Evolutionary conservation across 1,140 invertebrate species (phyloP).

Genomic region (Drosophila rufa): DNA sequence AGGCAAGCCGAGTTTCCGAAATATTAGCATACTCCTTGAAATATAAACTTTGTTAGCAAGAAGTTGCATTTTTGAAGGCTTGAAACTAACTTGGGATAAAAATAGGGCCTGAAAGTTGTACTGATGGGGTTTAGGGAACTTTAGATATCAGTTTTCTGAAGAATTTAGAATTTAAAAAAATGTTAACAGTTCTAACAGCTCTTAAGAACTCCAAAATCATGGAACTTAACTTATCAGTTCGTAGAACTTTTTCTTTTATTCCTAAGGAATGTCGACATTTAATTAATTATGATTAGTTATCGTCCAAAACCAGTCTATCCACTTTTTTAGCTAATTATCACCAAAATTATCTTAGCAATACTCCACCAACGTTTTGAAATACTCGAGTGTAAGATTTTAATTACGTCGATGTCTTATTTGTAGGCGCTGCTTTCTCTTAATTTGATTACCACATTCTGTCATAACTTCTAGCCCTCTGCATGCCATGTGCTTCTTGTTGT

Average conservation of each 20-base stretch:
- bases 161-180: not conserved
- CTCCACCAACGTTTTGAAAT: not conserved
- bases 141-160: not conserved
- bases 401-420: not conserved
- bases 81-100: not conserved
- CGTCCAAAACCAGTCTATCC: not conserved
- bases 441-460: conserved; percentile 41
- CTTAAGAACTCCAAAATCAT: not conserved
- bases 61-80: not conserved
- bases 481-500: conserved; percentile 25
- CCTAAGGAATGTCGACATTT: not conserved
- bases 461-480: conserved; percentile 28
- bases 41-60: not conserved
- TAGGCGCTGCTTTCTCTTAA: conserved; percentile 8
- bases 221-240: not conserved
- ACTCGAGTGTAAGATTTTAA: not conserved
- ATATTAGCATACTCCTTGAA: too few relatives aligned
- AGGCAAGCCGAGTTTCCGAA: too few relatives aligned
- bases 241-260: not conserved
- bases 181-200: not conserved
- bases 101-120: not conserved
- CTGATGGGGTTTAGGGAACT: not conserved
- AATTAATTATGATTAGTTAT: conserved; percentile 1
- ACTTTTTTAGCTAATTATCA: conserved; percentile 7
- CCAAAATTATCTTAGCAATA: not conserved